Base-by-base conservation (phyloP, 2,888 invertebrate genomes). In the Amorpha juglandis region DNA sequence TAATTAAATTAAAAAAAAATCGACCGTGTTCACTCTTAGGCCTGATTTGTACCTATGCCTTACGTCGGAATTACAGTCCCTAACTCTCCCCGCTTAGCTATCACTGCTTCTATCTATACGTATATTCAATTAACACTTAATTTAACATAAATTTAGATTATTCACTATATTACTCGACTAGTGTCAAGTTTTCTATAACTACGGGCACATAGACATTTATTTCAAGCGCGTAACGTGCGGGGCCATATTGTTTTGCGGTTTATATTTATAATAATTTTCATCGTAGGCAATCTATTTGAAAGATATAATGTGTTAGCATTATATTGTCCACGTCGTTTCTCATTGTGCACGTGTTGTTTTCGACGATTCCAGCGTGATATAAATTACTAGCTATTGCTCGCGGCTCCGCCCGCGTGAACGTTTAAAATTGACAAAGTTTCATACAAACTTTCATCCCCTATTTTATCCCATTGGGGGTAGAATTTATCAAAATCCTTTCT, bases 251-350 rank as follows among this genome's bases (percentile, higher is more conserved):
- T 38, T 45, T 45, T 45, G 6, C 14, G 19, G 19, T 9, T 50
- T 50, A 50, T 50, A 19, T 50, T 45, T 45, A 45, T 45, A 45
- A 48, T 50, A 45, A 48, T 50, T 50, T 50, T 50, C n/a, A 50
- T 50, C 7, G 19, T 50, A 9, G 19, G 1, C 14, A 50, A 3
- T 27, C 27, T 27, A 27, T 19, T 2, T 19, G 50, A 50, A 19
- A 9, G 50, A 50, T 19, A 50, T 50, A 50, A 50, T 50, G 16
- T 50, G 48, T 50, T n/a, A n/a, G n/a, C n/a, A 38, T 19, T 19
- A 2, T 19, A 19, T 9, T 50, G 48, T 16, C 48, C 16, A 1
- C 48, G n/a, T 48, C 6, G n/a, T 16, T 6, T 48, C 6, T 48
- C 48, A n/a, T 7, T 48, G 48, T n/a, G 6, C 48, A 48, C 48